Percentiles rank a stretch among this genome's conserved stretches.
Conservation (phyloP, 92 coral and sea anemone genomes). For the Parazoanthus atlanticus region DNA sequence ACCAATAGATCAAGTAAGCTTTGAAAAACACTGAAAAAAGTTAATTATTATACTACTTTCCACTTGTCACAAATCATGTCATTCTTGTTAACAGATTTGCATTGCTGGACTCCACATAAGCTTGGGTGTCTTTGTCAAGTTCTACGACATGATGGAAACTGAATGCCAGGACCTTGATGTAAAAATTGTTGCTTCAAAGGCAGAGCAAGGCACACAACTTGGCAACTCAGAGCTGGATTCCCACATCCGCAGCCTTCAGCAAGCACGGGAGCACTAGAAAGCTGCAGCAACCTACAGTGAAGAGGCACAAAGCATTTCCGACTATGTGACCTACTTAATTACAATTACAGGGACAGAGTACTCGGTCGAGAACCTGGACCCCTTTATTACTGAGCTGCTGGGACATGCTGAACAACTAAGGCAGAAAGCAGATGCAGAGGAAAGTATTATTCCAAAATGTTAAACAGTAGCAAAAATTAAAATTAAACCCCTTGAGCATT, state of each 20-base stretch:
- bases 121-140: conserved; percentile 31
- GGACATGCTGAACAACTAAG: conserved; percentile 19
- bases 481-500: neutral
- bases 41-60: neutral
- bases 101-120: conserved; percentile 35
- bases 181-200: conserved; percentile 4
- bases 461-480: neutral
- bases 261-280: conserved; percentile 17
- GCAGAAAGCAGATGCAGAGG: conserved; percentile 1
- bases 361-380: conserved; percentile 21
- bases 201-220: conserved; percentile 7
- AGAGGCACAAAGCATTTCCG: conserved; percentile 31
- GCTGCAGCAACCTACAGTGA: conserved; percentile 18
- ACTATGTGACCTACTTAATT: conserved; percentile 31
- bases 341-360: conserved; percentile 12
- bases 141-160: conserved; percentile 26
- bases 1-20: conserved; percentile 32
- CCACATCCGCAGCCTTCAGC: neutral
- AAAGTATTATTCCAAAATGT: conserved; percentile 16
- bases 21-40: neutral
- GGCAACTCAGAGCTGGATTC: conserved; percentile 11
- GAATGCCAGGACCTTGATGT: conserved; percentile 17
- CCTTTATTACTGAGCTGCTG: conserved; percentile 21
- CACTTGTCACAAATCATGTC: neutral
- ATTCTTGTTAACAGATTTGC: conserved; percentile 28